Evolutionary conservation across 2,888 invertebrate species (phyloP).

Genomic region (Machimus atricapillus): DNA sequence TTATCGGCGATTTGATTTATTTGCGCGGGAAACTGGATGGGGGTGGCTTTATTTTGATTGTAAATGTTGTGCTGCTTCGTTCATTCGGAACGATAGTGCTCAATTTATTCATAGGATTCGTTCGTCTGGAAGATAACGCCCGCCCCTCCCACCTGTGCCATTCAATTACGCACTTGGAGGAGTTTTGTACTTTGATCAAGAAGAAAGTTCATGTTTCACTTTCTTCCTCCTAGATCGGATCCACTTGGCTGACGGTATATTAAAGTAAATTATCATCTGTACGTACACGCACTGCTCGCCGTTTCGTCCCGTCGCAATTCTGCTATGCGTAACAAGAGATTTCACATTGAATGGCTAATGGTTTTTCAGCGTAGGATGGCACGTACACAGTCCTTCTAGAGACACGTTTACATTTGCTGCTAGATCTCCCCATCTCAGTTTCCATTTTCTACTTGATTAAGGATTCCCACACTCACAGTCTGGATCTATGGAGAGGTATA

Average conservation of each 20-base stretch:
- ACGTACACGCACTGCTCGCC: background rate
- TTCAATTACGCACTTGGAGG: background rate
- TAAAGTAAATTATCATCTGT: background rate
- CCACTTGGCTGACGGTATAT: background rate
- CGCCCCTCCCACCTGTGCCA: background rate
- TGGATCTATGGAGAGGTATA: background rate
- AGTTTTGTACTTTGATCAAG: background rate
- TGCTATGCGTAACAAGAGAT: background rate
- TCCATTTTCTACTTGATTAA: background rate
- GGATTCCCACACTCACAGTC: background rate
- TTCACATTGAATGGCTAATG: background rate
- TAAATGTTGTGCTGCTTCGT: background rate
- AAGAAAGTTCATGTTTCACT: background rate
- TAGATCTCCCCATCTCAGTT: background rate
- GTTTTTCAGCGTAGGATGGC: background rate
- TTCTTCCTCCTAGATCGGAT: background rate
- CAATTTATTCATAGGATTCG: background rate
- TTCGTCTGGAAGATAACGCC: background rate
- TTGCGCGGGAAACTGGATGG: background rate
- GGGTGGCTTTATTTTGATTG: background rate
- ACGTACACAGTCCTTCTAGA: background rate
- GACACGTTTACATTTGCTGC: background rate
- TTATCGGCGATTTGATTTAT: background rate
- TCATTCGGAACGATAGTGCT: background rate
- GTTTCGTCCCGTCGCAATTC: background rate